Conservation (phyloP, 2,797 vertebrate genomes). For the Dendrocincla fuliginosa region DNA sequence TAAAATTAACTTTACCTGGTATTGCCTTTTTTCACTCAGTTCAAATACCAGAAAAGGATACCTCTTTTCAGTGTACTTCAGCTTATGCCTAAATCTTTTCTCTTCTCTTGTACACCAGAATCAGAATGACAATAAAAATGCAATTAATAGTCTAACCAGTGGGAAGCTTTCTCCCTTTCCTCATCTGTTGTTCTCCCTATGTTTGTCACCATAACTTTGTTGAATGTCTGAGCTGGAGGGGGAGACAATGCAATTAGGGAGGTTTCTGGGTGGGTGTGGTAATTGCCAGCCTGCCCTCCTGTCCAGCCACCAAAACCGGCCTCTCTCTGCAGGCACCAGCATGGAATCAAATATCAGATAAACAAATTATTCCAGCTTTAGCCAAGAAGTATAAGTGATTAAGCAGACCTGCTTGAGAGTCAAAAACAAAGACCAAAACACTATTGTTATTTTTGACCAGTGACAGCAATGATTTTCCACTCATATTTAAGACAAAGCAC, state of each 20-base stretch:
- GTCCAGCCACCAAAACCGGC: neutral
- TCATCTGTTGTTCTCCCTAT: neutral
- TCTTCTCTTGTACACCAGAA: neutral
- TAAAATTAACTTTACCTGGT: neutral
- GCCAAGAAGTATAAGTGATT: neutral
- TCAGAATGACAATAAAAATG: neutral
- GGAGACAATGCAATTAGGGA: neutral
- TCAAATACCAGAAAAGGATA: neutral
- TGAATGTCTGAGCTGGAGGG: neutral
- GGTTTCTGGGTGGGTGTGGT: neutral
- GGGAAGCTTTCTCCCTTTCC: neutral
- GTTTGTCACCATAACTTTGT: neutral
- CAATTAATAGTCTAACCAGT: neutral
- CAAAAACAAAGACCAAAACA: neutral
- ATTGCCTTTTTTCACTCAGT: neutral
- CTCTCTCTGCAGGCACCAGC: neutral
- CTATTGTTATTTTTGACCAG: neutral
- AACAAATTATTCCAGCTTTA: accelerated
- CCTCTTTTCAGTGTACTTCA: neutral
- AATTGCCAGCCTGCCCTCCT: neutral
- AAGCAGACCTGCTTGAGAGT: neutral
- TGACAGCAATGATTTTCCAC: neutral
- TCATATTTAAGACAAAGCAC: neutral
- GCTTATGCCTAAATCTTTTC: neutral
- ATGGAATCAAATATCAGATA: neutral